phyloP scores from a whole-genome alignment of 1,140 invertebrate genomes.

The Battus philenor region DNA sequence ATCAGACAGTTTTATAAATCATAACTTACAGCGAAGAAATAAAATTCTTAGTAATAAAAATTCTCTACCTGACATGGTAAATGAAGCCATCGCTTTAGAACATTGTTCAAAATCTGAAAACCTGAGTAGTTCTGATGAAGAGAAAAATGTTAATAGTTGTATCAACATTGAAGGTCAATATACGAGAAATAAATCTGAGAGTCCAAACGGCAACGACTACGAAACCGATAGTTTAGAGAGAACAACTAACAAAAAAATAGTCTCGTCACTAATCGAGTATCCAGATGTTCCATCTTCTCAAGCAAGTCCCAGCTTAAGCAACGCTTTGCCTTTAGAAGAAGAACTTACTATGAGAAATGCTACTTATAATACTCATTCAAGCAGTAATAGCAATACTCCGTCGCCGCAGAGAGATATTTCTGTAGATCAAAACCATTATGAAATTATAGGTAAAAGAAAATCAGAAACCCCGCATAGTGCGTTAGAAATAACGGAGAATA shows the following conservation, averaged over 20 bases:
- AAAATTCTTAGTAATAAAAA: conserved; percentile 65
- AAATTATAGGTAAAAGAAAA: conserved; percentile 58
- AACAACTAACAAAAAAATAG: conserved; percentile 72
- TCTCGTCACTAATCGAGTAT: conserved; percentile 79
- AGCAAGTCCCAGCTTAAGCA: conserved; percentile 81
- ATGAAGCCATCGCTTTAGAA: conserved; percentile 78
- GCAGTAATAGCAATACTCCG: conserved; percentile 77
- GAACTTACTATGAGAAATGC: conserved; percentile 86
- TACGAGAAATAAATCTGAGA: conserved; percentile 38
- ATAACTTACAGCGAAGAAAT: conserved; percentile 39
- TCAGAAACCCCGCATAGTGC: conserved; percentile 9
- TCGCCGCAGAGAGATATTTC: conserved; percentile 71
- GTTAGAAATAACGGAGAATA: conserved; percentile 18
- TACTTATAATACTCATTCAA: conserved; percentile 77
- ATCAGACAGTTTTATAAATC: conserved; percentile 32
- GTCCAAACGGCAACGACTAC: conserved; percentile 77
- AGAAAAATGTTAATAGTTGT: conserved; percentile 32
- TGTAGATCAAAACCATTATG: conserved; percentile 72
- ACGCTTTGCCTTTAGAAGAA: conserved; percentile 84
- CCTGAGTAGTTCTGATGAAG: conserved; percentile 55
- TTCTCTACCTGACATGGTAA: conserved; percentile 77
- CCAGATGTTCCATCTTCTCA: conserved; percentile 80
- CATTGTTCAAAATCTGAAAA: conserved; percentile 55
- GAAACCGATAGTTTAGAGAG: conserved; percentile 89
- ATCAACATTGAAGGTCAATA: conserved; percentile 24